These are phyloP conservation scores for Drosophila niveifrons DNA, from an alignment of 2,888 invertebrate species.

Conservation along the genomic window DNA sequence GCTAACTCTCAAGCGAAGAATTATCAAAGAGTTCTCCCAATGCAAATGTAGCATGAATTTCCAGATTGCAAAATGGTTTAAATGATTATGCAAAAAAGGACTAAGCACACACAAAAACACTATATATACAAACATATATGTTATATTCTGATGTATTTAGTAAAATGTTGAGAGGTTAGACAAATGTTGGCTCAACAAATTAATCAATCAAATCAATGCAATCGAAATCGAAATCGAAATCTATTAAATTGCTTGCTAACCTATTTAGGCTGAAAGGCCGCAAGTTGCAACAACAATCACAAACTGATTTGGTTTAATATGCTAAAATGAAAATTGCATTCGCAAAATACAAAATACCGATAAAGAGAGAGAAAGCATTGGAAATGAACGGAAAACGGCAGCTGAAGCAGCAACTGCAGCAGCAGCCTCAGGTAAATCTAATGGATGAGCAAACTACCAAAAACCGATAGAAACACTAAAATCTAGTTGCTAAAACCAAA, in stretches of 20 bases:
- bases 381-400: conserved; percentile 6
- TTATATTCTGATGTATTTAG: neutral
- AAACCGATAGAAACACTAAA: conserved; percentile 36
- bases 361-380: neutral
- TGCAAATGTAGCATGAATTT: conserved; percentile 71
- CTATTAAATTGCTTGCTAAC: conserved; percentile 18
- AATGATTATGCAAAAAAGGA: neutral
- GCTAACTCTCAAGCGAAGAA: conserved; percentile 37
- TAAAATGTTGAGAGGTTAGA: neutral
- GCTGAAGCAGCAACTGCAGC: conserved; percentile 1
- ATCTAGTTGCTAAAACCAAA: conserved; percentile 25
- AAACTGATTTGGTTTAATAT: conserved; percentile 54
- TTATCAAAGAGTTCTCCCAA: conserved; percentile 53
- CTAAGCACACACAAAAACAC: neutral
- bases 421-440: conserved; percentile 47
- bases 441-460: conserved; percentile 28
- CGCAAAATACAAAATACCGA: neutral
- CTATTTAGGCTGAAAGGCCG: conserved; percentile 43
- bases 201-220: conserved; percentile 38
- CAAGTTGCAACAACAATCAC: conserved; percentile 38
- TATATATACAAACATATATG: neutral
- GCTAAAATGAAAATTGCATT: conserved; percentile 56
- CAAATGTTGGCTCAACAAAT: conserved; percentile 18
- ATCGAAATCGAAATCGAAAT: neutral
- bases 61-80: conserved; percentile 20